Evolutionary conservation across 2,113 vertebrate genomes (phyloP).

Genomic region (Mustela nigripes): DNA sequence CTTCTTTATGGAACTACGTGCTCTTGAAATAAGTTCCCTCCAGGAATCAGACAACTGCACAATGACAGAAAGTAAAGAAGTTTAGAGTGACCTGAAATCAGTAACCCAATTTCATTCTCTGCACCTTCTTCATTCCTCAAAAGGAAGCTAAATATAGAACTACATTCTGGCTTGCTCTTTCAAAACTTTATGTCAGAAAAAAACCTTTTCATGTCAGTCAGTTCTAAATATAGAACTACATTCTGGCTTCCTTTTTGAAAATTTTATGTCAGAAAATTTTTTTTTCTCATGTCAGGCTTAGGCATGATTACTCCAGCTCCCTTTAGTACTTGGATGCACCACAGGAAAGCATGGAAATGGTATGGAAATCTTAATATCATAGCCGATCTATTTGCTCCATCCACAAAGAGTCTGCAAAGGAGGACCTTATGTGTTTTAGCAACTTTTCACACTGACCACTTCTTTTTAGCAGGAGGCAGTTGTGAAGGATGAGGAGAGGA

Average conservation of each 20-base stretch:
- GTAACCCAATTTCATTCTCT: constrained; percentile 25
- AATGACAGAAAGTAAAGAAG: constrained; percentile 24
- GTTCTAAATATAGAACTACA: background rate
- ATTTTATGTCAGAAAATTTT: background rate
- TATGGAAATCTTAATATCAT: background rate
- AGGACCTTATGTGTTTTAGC: background rate
- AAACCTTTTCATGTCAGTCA: background rate
- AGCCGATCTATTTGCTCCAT: background rate
- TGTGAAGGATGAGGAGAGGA: constrained; percentile 9
- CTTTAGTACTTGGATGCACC: background rate
- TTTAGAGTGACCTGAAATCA: background rate
- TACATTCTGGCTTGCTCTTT: constrained; percentile 20
- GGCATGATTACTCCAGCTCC: background rate
- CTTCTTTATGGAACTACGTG: background rate
- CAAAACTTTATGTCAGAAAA: constrained; percentile 23
- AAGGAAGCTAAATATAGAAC: background rate
- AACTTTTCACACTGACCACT: background rate
- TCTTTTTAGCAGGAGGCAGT: background rate
- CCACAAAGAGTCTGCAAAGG: background rate
- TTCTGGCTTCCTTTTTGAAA: constrained; percentile 36
- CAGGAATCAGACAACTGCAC: background rate
- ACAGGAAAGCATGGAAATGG: background rate
- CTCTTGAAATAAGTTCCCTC: background rate
- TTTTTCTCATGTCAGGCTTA: background rate
- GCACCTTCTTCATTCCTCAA: background rate